A percentile compares a stretch with the other conserved stretches of the same genome.
Evolutionary conservation across 2,113 vertebrate species (phyloP).

Genomic region (Lamprologus lemairii): DNA sequence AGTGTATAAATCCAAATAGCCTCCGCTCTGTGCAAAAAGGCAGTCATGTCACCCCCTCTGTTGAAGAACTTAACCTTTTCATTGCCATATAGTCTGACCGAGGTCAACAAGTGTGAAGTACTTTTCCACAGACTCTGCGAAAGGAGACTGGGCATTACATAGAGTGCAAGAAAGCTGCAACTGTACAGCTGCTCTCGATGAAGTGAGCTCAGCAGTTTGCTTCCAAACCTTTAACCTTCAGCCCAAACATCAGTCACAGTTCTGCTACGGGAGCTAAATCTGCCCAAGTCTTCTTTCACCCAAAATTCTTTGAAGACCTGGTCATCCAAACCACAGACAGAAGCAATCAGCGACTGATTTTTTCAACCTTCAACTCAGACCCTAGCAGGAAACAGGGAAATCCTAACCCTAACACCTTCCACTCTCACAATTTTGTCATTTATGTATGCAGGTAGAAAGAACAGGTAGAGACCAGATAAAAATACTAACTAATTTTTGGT

Average conservation of each 20-base stretch:
- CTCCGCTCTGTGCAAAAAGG: background rate
- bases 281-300: background rate
- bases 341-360: background rate
- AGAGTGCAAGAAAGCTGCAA: background rate
- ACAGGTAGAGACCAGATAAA: background rate
- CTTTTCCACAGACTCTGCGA: background rate
- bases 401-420: background rate
- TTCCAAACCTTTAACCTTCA: background rate
- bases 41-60: background rate
- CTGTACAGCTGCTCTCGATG: background rate
- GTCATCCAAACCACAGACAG: background rate
- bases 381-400: background rate
- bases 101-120: background rate
- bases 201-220: background rate
- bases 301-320: background rate
- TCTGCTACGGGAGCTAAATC: background rate
- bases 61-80: conserved; percentile 41
- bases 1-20: conserved; percentile 35
- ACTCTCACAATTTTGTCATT: background rate
- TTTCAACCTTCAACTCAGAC: background rate
- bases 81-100: background rate
- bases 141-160: background rate
- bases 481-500: background rate
- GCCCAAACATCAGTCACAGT: background rate
- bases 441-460: background rate